Evolutionary conservation across 2,113 vertebrate genomes (phyloP), one percentile per base, ranked within the genome.

Genomic region (Petroica traversi): DNA sequence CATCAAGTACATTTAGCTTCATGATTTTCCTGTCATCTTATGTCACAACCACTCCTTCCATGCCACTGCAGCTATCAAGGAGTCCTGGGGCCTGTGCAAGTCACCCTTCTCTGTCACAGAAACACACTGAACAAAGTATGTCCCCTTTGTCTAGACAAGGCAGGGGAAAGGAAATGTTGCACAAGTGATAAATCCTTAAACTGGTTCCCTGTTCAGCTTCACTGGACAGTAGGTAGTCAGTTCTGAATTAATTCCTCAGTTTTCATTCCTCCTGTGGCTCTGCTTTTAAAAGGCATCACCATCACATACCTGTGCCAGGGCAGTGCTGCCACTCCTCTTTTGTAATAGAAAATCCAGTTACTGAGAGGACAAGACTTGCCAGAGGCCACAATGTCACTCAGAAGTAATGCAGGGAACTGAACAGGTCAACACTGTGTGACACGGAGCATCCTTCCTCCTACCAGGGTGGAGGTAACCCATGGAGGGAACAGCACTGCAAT

Each of bases 121-220:
- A 88, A 64, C 31, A 43, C 22, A 11, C 29, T 13, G 45, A 29
- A 51, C 48, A 81, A 25, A n/a, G 33, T 0, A 0, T 26, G n/a
- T 83, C 31, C 46, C 26, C 17, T 73, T 80, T 43, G 28, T 5
- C 49, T 26, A 38, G 58, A 33, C 61, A 51, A 61, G 24, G 29
- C 14, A 51, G 17, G 48, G 41, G 9, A 52, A 51, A 67, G 24
- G 26, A 17, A 16, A 46, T 0, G 0, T 7, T 94, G 55, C 73
- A 69, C 14, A 22, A 49, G 49, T 6, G 55, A 66, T 17, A 58
- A 51, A 36, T 57, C 46, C 18, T 33, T 51, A 10, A 20, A 36
- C 11, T 58, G 8, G 5, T 24, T 62, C 15, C 46, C 41, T 29
- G 38, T 19, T 69, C 4, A 10, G 33, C 26, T 55, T 46, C 51